Percentiles rank a stretch among this genome's conserved stretches.
Conservation (phyloP, 2,113 vertebrate genomes). For the Alexandromys fortis region DNA sequence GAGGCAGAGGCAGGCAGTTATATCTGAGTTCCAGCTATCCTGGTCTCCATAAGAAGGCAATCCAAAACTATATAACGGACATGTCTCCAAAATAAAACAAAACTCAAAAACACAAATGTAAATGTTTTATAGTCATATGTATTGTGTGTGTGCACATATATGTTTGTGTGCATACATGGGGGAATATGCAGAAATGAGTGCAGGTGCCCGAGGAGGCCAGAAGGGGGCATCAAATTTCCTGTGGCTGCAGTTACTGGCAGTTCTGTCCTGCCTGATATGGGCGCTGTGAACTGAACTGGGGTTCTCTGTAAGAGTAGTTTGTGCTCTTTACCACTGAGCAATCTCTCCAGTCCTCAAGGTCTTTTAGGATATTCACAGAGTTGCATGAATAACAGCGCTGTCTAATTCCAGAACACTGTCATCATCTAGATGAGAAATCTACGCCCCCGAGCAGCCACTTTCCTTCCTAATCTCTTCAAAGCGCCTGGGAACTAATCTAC, state of each 20-base stretch:
- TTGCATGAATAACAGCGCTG: not conserved
- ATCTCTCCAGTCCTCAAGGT: not conserved
- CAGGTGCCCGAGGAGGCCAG: not conserved
- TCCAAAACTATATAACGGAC: too few species aligned
- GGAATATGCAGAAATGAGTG: not conserved
- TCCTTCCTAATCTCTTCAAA: not conserved
- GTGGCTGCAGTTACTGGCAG: not conserved
- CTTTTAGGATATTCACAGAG: not conserved
- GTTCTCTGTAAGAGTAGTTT: not conserved
- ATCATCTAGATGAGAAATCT: not conserved
- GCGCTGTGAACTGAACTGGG: not conserved
- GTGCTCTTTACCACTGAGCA: not conserved
- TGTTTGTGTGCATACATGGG: not conserved
- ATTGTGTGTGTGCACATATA: not conserved
- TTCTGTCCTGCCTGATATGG: too few species aligned
- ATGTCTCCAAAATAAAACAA: not conserved
- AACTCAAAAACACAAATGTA: not conserved
- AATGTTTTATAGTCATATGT: not conserved
- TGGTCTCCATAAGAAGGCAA: not conserved
- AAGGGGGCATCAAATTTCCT: not conserved
- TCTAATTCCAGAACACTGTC: not conserved
- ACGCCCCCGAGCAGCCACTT: not conserved
- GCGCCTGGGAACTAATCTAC: not conserved
- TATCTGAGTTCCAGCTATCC: not conserved
- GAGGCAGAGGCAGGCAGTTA: not conserved